phyloP scores from a whole-genome alignment of 2,888 invertebrate genomes.

The Campaea margaritaria region DNA sequence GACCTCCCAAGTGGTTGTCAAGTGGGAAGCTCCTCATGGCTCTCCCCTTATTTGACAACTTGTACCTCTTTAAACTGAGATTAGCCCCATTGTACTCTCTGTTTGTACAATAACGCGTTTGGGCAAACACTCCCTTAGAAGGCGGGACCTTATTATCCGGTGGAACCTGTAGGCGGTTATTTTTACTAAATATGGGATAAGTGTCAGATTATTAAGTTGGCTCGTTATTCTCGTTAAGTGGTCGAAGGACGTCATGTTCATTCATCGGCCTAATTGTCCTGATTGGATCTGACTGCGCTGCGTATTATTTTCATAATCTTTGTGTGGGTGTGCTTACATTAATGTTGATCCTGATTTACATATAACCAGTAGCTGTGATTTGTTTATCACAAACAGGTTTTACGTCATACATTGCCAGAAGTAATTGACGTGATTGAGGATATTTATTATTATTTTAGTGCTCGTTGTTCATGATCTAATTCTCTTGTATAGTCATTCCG shows the following conservation, averaged over 20 bases:
- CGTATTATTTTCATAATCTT: slow-evolving; percentile 34
- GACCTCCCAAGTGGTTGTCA: slow-evolving; percentile 75
- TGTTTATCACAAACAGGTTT: slow-evolving; percentile 19
- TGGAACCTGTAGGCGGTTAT: slow-evolving; percentile 50
- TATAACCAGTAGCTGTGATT: slow-evolving; percentile 25
- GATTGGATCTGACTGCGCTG: slow-evolving; percentile 49
- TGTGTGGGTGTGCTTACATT: slow-evolving; percentile 30
- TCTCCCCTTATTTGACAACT: slow-evolving; percentile 65
- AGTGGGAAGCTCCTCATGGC: slow-evolving; percentile 43
- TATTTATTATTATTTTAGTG: slow-evolving; percentile 1
- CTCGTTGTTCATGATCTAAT: neutral
- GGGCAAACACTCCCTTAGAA: slow-evolving; percentile 53
- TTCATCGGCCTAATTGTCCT: slow-evolving; percentile 45
- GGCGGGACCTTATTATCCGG: slow-evolving; percentile 49
- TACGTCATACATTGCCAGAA: slow-evolving; percentile 5
- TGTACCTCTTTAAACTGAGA: slow-evolving; percentile 58
- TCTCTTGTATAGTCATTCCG: too few species aligned
- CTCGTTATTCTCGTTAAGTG: slow-evolving; percentile 43
- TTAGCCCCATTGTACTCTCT: slow-evolving; percentile 48
- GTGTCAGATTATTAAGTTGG: slow-evolving; percentile 57
- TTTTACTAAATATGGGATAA: slow-evolving; percentile 60
- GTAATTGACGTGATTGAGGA: slow-evolving; percentile 1
- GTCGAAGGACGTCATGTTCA: slow-evolving; percentile 54
- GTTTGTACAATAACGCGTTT: slow-evolving; percentile 39
- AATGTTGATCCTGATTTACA: slow-evolving; percentile 26